A percentile compares a stretch with the other conserved stretches of the same genome.
These are phyloP conservation scores for Parnassius glacialis DNA, from an alignment of 2,888 invertebrate genomes.

Conservation along the genomic window DNA sequence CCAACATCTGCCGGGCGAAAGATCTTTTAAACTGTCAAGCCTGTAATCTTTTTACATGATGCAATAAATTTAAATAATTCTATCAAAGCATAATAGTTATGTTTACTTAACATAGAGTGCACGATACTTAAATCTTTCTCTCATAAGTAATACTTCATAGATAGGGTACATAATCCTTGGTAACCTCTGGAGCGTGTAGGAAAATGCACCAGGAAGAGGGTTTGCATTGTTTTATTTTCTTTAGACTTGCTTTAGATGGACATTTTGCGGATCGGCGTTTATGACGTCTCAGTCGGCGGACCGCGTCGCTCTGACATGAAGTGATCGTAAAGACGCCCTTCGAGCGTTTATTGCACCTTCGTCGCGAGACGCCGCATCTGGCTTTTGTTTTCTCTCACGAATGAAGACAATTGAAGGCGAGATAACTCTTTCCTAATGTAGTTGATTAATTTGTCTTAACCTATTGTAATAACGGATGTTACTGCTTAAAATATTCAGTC, in stretches of 20 bases:
- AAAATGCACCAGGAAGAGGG: slow-evolving; percentile 20
- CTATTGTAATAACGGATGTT: too few relatives aligned
- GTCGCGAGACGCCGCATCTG: slow-evolving; percentile 23
- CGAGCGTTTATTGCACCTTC: slow-evolving; percentile 27
- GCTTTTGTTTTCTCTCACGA: slow-evolving; percentile 25
- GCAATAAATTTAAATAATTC: too few relatives aligned
- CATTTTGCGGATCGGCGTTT: slow-evolving; percentile 22
- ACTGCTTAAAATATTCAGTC: too few relatives aligned
- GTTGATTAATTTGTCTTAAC: slow-evolving; percentile 6
- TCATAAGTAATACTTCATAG: too few relatives aligned
- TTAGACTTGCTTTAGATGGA: slow-evolving; percentile 25
- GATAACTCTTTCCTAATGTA: slow-evolving; percentile 2
- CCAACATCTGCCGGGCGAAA: too few relatives aligned
- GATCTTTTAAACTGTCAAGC: too few relatives aligned
- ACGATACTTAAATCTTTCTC: too few relatives aligned
- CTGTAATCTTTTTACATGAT: too few relatives aligned
- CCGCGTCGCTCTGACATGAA: slow-evolving; percentile 23
- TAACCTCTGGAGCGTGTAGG: slow-evolving; percentile 2
- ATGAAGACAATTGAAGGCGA: slow-evolving; percentile 21
- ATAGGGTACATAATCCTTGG: neutral
- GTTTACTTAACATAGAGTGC: too few relatives aligned
- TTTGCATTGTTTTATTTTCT: slow-evolving; percentile 22
- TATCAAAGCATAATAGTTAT: too few relatives aligned
- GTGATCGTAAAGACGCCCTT: slow-evolving; percentile 26
- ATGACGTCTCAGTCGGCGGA: slow-evolving; percentile 23